Evolutionary conservation across 37 sponge, comb jelly and placozoan genomes (phyloP).

Genomic region (Mnemiopsis leidyi): DNA sequence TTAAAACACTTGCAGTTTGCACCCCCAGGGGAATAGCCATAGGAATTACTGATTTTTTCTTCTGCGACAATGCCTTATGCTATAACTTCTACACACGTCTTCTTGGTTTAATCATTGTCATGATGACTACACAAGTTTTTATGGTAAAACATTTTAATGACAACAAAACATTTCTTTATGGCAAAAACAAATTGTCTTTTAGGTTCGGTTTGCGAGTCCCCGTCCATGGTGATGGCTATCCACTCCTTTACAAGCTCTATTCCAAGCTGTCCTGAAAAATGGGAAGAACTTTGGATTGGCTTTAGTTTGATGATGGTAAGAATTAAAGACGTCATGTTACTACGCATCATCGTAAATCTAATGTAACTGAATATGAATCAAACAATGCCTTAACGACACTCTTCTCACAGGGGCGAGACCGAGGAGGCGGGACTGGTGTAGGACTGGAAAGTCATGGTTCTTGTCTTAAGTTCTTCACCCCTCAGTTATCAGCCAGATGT

Average conservation of each 20-base stretch:
- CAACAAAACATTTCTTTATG: neutral
- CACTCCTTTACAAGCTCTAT: neutral
- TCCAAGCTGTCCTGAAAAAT: slow-evolving; percentile 16
- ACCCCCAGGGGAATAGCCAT: no score
- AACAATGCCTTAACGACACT: no score
- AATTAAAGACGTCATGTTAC: neutral
- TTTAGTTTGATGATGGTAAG: slow-evolving; percentile 3
- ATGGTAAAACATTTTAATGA: no score
- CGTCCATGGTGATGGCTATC: neutral
- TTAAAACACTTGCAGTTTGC: no score
- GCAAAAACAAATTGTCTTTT: neutral
- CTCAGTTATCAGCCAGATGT: slow-evolving; percentile 2
- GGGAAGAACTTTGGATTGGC: neutral
- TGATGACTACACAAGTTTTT: no score
- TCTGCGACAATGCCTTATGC: no score
- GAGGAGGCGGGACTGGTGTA: neutral
- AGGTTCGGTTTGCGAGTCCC: slow-evolving; percentile 13
- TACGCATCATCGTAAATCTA: no score
- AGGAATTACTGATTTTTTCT: no score
- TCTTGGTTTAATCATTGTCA: no score
- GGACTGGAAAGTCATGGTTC: neutral
- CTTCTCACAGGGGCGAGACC: neutral
- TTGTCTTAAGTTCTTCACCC: slow-evolving; percentile 15
- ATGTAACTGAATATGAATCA: no score
- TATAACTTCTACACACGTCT: no score